Conservation (phyloP, 2,797 vertebrate species). For the Leuciscus waleckii region DNA sequence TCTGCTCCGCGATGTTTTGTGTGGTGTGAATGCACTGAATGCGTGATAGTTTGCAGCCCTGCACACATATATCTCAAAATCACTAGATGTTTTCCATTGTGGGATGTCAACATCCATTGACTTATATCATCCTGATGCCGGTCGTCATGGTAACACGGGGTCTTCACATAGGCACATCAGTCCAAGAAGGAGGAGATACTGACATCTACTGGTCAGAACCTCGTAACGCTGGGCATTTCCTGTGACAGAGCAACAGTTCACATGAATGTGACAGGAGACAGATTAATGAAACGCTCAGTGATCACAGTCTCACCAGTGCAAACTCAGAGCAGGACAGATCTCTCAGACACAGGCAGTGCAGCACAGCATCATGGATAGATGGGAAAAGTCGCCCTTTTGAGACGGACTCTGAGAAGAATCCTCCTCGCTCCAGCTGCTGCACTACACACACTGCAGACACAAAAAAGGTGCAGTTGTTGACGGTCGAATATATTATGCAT, state of each 20-base stretch:
- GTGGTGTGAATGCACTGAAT: too few species aligned
- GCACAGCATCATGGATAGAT: slow-evolving; percentile 85
- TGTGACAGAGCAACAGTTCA: slow-evolving; percentile 52
- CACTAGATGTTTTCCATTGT: not conserved
- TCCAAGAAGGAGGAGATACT: slow-evolving; percentile 42
- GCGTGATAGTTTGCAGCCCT: too few species aligned
- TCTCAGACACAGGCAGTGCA: slow-evolving; percentile 65
- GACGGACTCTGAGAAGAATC: slow-evolving; percentile 84
- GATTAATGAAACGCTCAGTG: not conserved
- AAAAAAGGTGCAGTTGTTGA: not conserved
- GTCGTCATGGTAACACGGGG: not conserved
- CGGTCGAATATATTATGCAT: not conserved
- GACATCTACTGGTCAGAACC: slow-evolving; percentile 76
- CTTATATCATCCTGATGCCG: not conserved
- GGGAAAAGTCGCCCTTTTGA: slow-evolving; percentile 85
- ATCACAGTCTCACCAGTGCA: slow-evolving; percentile 63
- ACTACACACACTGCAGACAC: slow-evolving; percentile 79
- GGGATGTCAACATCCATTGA: not conserved
- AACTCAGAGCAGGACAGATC: slow-evolving; percentile 36
- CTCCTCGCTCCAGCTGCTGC: slow-evolving; percentile 82
- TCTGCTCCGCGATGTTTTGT: too few species aligned
- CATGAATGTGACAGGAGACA: not conserved
- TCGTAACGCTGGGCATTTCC: slow-evolving; percentile 66
- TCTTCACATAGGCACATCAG: not conserved
- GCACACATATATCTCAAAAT: not conserved